Conservation (phyloP, 2,888 invertebrate genomes). For the Meandrusa payeni region DNA sequence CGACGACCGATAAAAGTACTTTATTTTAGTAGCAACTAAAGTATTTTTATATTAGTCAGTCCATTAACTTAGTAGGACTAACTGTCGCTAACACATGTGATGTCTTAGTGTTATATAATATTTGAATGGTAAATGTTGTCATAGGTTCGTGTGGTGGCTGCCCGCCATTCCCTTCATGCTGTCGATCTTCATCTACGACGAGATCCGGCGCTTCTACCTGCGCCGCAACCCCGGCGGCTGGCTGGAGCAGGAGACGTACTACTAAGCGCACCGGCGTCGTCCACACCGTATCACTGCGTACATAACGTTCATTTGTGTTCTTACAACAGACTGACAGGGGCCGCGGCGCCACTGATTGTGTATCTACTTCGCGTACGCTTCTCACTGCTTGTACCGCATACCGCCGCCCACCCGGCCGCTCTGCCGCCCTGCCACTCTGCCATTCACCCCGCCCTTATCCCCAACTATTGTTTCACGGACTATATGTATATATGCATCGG, state of each 20-base stretch:
- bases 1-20: too few species aligned
- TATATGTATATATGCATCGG: slow-evolving; percentile 75
- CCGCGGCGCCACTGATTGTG: slow-evolving; percentile 62
- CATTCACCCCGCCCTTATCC: too few species aligned
- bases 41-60: too few species aligned
- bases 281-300: slow-evolving; percentile 67
- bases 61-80: too few species aligned
- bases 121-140: too few species aligned
- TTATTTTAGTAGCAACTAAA: too few species aligned
- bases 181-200: slow-evolving; percentile 99
- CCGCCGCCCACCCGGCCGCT: slow-evolving; percentile 29
- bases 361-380: slow-evolving; percentile 73
- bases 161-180: slow-evolving; percentile 98
- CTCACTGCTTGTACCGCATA: slow-evolving; percentile 71
- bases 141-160: slow-evolving; percentile 99
- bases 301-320: slow-evolving; percentile 71
- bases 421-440: slow-evolving; percentile 28
- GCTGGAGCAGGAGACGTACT: slow-evolving; percentile 99
- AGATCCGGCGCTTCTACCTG: slow-evolving; percentile 97
- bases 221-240: slow-evolving; percentile 99
- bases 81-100: too few species aligned
- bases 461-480: slow-evolving; percentile 44
- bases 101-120: too few species aligned
- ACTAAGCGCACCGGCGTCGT: slow-evolving; percentile 82
- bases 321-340: slow-evolving; percentile 65